Conservation (phyloP, 1,140 invertebrate species). For the Eupeodes corollae region DNA sequence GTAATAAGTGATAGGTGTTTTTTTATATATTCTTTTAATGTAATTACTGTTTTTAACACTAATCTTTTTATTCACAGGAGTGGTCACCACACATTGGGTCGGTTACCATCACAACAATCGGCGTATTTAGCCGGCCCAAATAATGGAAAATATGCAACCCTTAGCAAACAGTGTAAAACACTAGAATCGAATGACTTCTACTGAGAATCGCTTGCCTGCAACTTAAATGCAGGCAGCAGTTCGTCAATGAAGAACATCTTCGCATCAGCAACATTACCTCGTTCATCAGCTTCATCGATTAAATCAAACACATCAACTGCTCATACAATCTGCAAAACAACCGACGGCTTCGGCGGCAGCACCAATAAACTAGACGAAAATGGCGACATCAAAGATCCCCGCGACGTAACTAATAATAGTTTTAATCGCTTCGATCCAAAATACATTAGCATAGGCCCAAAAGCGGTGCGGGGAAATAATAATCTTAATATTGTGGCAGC, state of each 20-base stretch:
- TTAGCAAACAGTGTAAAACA: conserved; percentile 90
- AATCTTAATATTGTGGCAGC: conserved; percentile 28
- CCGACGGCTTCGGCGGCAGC: conserved; percentile 14
- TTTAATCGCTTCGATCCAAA: conserved; percentile 51
- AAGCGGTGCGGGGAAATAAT: conserved; percentile 40
- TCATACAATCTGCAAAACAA: conserved; percentile 28
- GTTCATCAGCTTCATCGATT: conserved; percentile 32
- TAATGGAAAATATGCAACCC: conserved; percentile 75
- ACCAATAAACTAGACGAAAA: conserved; percentile 17
- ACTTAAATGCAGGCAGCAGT: conserved; percentile 35
- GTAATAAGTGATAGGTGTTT: too few relatives aligned
- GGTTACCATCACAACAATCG: conserved; percentile 38
- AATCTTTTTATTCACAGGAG: conserved; percentile 14
- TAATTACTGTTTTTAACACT: too few relatives aligned
- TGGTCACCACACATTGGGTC: conserved; percentile 42
- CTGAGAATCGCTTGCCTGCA: conserved; percentile 65
- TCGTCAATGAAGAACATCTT: conserved; percentile 34
- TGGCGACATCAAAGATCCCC: conserved; percentile 31
- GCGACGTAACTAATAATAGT: conserved; percentile 36
- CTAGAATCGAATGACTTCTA: conserved; percentile 88
- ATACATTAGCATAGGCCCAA: conserved; percentile 48
- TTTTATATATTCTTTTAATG: too few relatives aligned
- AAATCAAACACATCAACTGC: conserved; percentile 28
- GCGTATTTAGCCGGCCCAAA: conserved; percentile 41
- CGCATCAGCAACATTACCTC: conserved; percentile 30